Percentiles rank a stretch among this genome's conserved stretches.
phyloP scores from a whole-genome alignment of 2,888 invertebrate genomes.

The Monopis laevigella region DNA sequence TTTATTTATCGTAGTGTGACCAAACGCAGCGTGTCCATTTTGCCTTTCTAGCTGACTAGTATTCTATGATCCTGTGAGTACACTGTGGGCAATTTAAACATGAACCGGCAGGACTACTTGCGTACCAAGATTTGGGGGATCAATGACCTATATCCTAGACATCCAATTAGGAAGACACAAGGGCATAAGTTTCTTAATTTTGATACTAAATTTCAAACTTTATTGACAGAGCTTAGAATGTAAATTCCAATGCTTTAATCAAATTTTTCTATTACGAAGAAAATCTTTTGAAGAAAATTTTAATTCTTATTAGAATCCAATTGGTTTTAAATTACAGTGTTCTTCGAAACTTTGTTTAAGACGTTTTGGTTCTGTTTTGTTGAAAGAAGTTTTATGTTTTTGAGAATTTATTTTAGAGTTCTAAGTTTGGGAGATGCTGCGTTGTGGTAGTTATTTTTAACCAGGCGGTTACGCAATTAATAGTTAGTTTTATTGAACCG shows the following conservation, averaged over 20 bases:
- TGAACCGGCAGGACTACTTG: conserved; percentile 59
- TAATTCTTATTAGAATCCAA: conserved; percentile 40
- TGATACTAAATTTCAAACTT: neutral
- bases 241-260: neutral
- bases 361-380: conserved; percentile 27
- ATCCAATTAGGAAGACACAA: conserved; percentile 26
- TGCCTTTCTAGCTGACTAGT: too few relatives aligned
- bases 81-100: conserved; percentile 64
- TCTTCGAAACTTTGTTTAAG: conserved; percentile 26
- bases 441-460: too few relatives aligned
- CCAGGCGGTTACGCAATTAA: too few relatives aligned
- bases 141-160: conserved; percentile 67
- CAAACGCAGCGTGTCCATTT: too few relatives aligned
- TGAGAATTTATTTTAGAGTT: too few relatives aligned
- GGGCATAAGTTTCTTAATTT: conserved; percentile 25
- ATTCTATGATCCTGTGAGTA: conserved; percentile 64
- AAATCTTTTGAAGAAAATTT: conserved; percentile 31
- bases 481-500: too few relatives aligned
- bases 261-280: neutral
- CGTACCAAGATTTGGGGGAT: conserved; percentile 58
- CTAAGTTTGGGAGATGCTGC: too few relatives aligned
- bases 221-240: neutral
- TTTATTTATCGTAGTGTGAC: too few relatives aligned
- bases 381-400: too few relatives aligned
- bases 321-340: conserved; percentile 28